phyloP scores from a whole-genome alignment of 1,140 invertebrate species.

The Conus betulinus region DNA sequence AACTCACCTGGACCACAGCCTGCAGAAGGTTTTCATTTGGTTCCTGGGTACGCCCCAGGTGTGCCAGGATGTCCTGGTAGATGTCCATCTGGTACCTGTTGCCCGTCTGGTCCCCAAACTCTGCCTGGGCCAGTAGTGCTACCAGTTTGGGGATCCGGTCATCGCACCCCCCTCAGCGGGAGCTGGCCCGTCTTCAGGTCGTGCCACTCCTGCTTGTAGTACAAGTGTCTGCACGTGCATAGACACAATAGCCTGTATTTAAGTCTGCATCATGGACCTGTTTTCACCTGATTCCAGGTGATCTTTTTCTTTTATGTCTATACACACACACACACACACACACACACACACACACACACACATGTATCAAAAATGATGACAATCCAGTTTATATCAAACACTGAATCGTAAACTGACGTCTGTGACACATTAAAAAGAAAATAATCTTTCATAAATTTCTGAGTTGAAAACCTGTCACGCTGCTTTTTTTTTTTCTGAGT shows the following conservation, averaged over 20 bases:
- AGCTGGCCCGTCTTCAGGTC: slow-evolving; percentile 78
- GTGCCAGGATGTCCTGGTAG: slow-evolving; percentile 52
- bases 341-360: no score
- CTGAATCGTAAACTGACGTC: no score
- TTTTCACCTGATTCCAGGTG: neutral
- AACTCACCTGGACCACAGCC: slow-evolving; percentile 10
- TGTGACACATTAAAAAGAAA: no score
- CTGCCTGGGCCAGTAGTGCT: slow-evolving; percentile 86
- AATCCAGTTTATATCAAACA: no score
- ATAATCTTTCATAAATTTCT: no score
- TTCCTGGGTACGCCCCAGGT: slow-evolving; percentile 19
- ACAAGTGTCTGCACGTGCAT: slow-evolving; percentile 82
- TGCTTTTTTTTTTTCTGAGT: no score
- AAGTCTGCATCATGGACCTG: neutral
- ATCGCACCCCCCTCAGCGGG: slow-evolving; percentile 1
- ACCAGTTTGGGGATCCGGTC: slow-evolving; percentile 79
- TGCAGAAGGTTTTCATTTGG: neutral
- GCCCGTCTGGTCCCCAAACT: slow-evolving; percentile 77
- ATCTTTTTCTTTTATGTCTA: no score
- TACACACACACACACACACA: no score
- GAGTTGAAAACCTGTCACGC: no score
- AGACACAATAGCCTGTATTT: neutral
- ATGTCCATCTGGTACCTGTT: slow-evolving; percentile 48
- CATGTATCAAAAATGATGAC: no score
- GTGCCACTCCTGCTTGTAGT: slow-evolving; percentile 87